Evolutionary conservation across 2,888 invertebrate genomes (phyloP).

Genomic region (Lasioglossum figueresi): DNA sequence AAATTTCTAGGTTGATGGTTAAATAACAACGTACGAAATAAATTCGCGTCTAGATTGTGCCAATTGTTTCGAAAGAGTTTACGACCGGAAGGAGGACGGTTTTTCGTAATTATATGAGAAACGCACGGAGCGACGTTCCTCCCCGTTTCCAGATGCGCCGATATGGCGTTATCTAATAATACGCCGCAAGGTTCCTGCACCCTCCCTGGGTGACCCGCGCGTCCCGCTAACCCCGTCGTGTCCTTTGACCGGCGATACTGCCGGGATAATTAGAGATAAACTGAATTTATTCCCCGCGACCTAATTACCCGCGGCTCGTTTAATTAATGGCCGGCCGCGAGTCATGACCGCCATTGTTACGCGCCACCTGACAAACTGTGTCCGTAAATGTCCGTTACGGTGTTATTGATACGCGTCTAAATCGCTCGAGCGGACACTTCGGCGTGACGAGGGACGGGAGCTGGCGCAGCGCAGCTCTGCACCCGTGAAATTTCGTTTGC

Average conservation of each 20-base stretch:
- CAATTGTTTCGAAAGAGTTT: not conserved
- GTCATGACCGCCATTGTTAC: slow-evolving; percentile 72
- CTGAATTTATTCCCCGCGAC: slow-evolving; percentile 74
- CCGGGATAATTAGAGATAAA: slow-evolving; percentile 73
- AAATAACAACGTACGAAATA: not conserved
- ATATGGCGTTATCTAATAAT: slow-evolving; percentile 64
- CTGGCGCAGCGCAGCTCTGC: slow-evolving; percentile 19
- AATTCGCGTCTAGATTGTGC: not conserved
- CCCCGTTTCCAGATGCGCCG: slow-evolving; percentile 54
- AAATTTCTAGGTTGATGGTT: not conserved
- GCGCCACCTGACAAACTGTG: slow-evolving; percentile 64
- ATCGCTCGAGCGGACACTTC: slow-evolving; percentile 43
- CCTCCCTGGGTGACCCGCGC: slow-evolving; percentile 10
- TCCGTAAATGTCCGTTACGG: slow-evolving; percentile 53
- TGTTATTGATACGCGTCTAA: slow-evolving; percentile 60
- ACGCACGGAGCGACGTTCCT: not conserved
- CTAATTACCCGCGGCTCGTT: slow-evolving; percentile 74
- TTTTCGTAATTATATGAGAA: not conserved
- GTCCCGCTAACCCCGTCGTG: slow-evolving; percentile 37
- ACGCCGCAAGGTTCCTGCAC: slow-evolving; percentile 13
- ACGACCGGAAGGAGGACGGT: not conserved
- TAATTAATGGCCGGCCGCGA: slow-evolving; percentile 75
- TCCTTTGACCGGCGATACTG: slow-evolving; percentile 68
- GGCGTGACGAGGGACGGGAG: slow-evolving; percentile 14
- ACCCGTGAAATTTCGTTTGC: slow-evolving; percentile 33